Base-by-base conservation (phyloP, 2,797 vertebrate genomes). In the Chrysolophus pictus region DNA sequence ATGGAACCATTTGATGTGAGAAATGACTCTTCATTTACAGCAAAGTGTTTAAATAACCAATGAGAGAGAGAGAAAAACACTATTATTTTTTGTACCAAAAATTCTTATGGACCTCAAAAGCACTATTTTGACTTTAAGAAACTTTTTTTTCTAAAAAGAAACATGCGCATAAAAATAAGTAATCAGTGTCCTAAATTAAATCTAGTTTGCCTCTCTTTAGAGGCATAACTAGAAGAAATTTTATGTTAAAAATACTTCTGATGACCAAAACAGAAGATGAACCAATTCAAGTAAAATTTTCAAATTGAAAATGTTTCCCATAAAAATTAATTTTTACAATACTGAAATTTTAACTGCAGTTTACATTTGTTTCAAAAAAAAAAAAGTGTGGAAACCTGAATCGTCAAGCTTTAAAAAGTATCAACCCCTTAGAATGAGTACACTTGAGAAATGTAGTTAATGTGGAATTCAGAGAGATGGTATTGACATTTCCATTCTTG, bases 21-120 rank as follows among this genome's bases (percentile, higher is more conserved):
- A 98, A 97, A 96, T 91, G 97, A 92, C 96, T 97, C 88, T 96
- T 97, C 96, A 97, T 98, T 97, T 97, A 97, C 97, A 97, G 95
- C 86, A 91, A 96, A 97, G 96, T 97, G 96, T 97, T 97, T 94
- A 97, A 96, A 96, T 95, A 97, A 96, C 93, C 94, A 96, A 97
- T 97, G 72, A 96, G 72, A 56, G 55, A 56, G 53, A 55, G 29
- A 95, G 41, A 96, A 96, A 97, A 41, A 41, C 69, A 17, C 92
- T 97, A 96, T 97, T 98, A 97, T 97, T 98, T 97, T 98, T 98
- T 98, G 97, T 98, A 98, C 97, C 98, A 98, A 98, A 97, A 97
- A 97, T 96, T 97, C 95, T 97, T 97, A 97, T 93, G 97, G 97
- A 98, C 96, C 97, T 98, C 97, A 97, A 97, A 97, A 97, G 96